A percentile compares a stretch with the other conserved stretches of the same genome.
Conservation (phyloP, 2,113 vertebrate genomes). For the Etheostoma spectabile region DNA sequence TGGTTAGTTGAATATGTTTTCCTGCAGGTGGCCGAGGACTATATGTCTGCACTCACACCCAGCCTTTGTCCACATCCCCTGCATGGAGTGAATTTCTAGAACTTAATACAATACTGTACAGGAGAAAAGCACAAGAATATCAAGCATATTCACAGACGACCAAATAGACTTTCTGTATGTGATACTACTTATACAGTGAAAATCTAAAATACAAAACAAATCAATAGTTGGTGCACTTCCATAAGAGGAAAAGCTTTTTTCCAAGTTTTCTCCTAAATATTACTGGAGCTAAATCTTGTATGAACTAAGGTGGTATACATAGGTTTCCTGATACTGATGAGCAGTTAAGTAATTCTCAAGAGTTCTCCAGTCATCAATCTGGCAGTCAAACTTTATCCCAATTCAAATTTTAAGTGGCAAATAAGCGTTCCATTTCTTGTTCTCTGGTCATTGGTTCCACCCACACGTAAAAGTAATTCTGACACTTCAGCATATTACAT, state of each 20-base stretch:
- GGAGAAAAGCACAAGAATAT: slow-evolving; percentile 62
- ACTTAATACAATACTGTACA: slow-evolving; percentile 36
- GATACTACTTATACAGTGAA: slow-evolving; percentile 5
- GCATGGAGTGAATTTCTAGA: slow-evolving; percentile 70
- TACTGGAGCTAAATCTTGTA: slow-evolving; percentile 43
- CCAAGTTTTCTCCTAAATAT: slow-evolving; percentile 26
- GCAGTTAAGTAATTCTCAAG: slow-evolving; percentile 41
- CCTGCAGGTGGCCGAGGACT: slow-evolving; percentile 58
- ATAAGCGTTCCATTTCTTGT: slow-evolving; percentile 43
- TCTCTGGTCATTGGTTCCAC: slow-evolving; percentile 59
- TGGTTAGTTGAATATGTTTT: slow-evolving; percentile 45
- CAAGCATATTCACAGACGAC: slow-evolving; percentile 63
- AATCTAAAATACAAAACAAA: slow-evolving; percentile 23
- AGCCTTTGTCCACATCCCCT: slow-evolving; percentile 51
- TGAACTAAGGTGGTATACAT: slow-evolving; percentile 24
- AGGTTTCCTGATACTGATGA: slow-evolving; percentile 52
- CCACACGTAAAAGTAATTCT: slow-evolving; percentile 61
- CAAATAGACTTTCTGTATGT: slow-evolving; percentile 38
- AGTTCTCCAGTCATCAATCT: slow-evolving; percentile 38
- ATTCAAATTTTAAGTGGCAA: slow-evolving; percentile 50
- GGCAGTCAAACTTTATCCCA: slow-evolving; percentile 38
- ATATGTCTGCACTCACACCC: slow-evolving; percentile 50
- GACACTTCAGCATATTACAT: slow-evolving; percentile 53
- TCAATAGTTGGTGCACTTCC: slow-evolving; percentile 10
- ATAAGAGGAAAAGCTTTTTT: slow-evolving; percentile 30